phyloP scores from a whole-genome alignment of 2,797 vertebrate species.

The Leptodactylus fallax region DNA sequence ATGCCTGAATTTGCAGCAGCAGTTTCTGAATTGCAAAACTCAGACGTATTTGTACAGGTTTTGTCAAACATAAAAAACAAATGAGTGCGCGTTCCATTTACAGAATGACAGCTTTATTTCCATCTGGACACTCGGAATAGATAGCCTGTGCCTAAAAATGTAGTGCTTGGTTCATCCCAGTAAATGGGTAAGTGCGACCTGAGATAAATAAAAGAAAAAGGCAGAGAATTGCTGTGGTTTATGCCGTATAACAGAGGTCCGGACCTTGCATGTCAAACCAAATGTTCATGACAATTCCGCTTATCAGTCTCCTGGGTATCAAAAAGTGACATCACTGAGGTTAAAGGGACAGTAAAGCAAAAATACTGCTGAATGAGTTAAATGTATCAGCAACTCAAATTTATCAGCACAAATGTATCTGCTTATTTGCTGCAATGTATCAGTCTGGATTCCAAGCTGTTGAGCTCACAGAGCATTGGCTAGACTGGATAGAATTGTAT shows the following conservation, averaged over 20 bases:
- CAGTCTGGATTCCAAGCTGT: neutral
- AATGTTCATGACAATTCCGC: neutral
- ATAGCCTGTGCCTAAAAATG: neutral
- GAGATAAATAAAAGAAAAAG: neutral
- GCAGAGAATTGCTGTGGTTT: neutral
- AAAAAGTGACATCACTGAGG: neutral
- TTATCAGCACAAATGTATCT: too few relatives aligned
- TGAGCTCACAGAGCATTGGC: too few relatives aligned
- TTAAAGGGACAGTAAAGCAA: neutral
- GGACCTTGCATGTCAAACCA: neutral
- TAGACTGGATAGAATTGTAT: too few relatives aligned
- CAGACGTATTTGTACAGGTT: conserved; percentile 1
- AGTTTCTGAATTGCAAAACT: neutral
- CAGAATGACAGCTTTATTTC: neutral
- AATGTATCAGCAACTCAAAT: too few relatives aligned
- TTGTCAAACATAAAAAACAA: conserved; percentile 29
- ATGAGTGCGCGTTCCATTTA: neutral
- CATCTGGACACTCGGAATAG: neutral
- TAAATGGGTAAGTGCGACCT: too few relatives aligned
- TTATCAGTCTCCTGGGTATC: neutral
- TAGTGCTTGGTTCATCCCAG: neutral
- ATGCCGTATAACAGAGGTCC: neutral
- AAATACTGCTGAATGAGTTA: neutral
- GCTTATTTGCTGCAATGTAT: neutral
- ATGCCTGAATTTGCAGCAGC: neutral